A percentile compares a stretch with the other conserved stretches of the same genome.
These are phyloP conservation scores for Dioctria linearis DNA, from an alignment of 2,888 invertebrate species.

Conservation along the genomic window DNA sequence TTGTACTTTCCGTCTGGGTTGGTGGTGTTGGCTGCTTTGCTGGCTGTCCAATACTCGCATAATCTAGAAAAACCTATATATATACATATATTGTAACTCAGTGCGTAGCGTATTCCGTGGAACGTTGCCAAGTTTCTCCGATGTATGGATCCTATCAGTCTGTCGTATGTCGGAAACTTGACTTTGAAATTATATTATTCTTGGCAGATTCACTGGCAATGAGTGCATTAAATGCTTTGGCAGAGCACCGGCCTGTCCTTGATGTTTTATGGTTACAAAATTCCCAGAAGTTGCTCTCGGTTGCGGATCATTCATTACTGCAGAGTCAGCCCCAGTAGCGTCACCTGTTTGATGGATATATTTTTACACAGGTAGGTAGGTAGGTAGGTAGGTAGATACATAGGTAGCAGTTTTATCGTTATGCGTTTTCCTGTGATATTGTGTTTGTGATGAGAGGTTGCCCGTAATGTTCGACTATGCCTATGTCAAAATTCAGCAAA, in stretches of 20 bases:
- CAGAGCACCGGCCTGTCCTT: slow-evolving; percentile 34
- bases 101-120: slow-evolving; percentile 24
- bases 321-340: not conserved
- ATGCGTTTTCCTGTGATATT: too few relatives aligned
- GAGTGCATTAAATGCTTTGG: slow-evolving; percentile 18
- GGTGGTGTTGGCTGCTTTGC: too few relatives aligned
- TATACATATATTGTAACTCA: slow-evolving; percentile 1
- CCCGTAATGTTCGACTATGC: too few relatives aligned
- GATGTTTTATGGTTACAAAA: slow-evolving; percentile 32
- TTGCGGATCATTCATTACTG: not conserved
- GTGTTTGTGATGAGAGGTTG: too few relatives aligned
- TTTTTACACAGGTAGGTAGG: not conserved
- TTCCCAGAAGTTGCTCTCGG: slow-evolving; percentile 33
- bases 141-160: slow-evolving; percentile 40
- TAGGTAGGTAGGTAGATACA: not conserved
- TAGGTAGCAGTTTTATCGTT: not conserved
- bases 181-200: slow-evolving; percentile 44
- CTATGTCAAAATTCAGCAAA: slow-evolving; percentile 5
- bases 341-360: not conserved
- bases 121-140: slow-evolving; percentile 47
- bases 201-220: slow-evolving; percentile 22
- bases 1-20: too few relatives aligned
- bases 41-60: too few relatives aligned
- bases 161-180: slow-evolving; percentile 45
- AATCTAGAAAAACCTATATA: not conserved